Evolutionary conservation across 1,140 invertebrate genomes (phyloP), one percentile per base, ranked within the genome.

Genomic region (Popillia japonica): DNA sequence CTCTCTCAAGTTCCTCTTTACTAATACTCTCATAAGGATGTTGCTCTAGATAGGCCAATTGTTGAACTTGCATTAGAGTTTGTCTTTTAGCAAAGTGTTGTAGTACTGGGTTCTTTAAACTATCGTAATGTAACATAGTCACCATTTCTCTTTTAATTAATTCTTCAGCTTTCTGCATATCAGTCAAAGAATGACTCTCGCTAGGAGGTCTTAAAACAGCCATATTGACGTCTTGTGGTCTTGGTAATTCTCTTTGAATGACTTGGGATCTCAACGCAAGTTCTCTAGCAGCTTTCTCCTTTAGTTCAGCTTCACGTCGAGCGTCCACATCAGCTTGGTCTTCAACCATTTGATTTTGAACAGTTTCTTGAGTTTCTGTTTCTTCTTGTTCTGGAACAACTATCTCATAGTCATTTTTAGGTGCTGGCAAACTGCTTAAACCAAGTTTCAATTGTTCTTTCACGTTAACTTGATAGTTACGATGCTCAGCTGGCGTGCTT

Each of bases 331-430:
- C 97, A 0, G 96, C 94, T 87, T 98, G 96, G 88, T 98, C 96
- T 83, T 96, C 93, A 0, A 93, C 84, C 0, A 88, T 85, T n/a
- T 86, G 85, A 7, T 86, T 80, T 6, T 89, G 83, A 0, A 86
- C 82, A 14, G 88, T 86, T 41, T 88, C 88, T 3, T 89, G 89
- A 22, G 78, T 14, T 77, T 91, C 90, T 11, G 89, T 89, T 27
- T 90, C 88, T 81, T 97, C 95, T 48, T 95, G 92, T 79, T 98
- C 96, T 0, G 97, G 96, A 9, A 99, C 94, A 59, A 99, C 97
- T 85, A 99, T 98, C 88, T 99, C 98, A 88, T 98, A 99, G 88
- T 99, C 98, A 87, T 99, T 99, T 79, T 94, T 94, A 0, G 99
- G 98, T 34, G 91, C 85, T 4, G 98, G 99, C 77, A 99, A 87